Evolutionary conservation across 2,797 vertebrate genomes (phyloP).

Genomic region (Spinus olivaceus): DNA sequence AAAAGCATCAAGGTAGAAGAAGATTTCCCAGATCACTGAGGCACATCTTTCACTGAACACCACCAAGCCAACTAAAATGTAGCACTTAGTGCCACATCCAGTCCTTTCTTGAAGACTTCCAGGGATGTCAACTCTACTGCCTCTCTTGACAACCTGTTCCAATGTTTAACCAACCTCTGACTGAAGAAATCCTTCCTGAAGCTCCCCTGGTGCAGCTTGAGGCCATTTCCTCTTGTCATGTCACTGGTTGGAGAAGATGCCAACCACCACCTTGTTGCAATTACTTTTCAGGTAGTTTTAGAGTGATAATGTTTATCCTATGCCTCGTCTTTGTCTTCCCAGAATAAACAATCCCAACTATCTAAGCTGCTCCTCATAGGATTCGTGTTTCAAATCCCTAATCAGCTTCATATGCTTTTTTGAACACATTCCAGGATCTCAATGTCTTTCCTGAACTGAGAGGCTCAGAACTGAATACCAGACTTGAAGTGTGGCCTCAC

Average conservation of each 20-base stretch:
- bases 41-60: not conserved
- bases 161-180: not conserved
- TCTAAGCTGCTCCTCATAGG: not conserved
- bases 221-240: not conserved
- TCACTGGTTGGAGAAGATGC: not conserved
- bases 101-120: rapidly evolving
- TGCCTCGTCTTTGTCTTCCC: rapidly evolving
- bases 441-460: not conserved
- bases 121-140: not conserved
- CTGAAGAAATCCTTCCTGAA: not conserved
- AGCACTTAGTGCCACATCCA: not conserved
- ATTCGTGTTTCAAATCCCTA: not conserved
- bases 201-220: not conserved
- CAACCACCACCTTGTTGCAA: not conserved
- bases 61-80: not conserved
- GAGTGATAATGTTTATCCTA: not conserved
- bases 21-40: not conserved
- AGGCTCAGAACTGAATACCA: not conserved
- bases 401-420: not conserved
- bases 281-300: not conserved
- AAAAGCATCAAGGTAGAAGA: not conserved
- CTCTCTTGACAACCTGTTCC: not conserved
- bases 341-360: not conserved
- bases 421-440: not conserved
- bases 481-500: not conserved